These are phyloP conservation scores for Venusia cambrica DNA, from an alignment of 2,888 invertebrate species.

Conservation along the genomic window DNA sequence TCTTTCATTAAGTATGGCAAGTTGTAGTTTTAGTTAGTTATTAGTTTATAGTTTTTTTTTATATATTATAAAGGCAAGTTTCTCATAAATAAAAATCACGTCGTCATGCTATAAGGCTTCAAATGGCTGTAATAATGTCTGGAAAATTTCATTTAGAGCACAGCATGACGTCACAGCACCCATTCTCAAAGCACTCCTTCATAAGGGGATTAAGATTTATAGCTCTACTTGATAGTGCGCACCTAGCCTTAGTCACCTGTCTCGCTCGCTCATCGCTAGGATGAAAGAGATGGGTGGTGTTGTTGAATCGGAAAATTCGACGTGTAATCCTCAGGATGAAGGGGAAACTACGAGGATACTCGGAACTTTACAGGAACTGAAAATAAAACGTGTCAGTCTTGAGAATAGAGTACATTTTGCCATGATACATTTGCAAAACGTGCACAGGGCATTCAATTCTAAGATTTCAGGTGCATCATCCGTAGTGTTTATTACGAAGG, in stretches of 20 bases:
- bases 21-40: too few species aligned
- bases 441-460: conserved; percentile 1
- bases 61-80: too few species aligned
- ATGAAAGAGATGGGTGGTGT: conserved; percentile 29
- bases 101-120: conserved; percentile 4
- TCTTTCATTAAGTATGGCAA: too few species aligned
- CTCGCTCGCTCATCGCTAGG: conserved; percentile 22
- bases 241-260: conserved; percentile 24
- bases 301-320: conserved; percentile 33
- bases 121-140: conserved; percentile 7
- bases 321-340: conserved; percentile 41
- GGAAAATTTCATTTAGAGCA: conserved; percentile 35
- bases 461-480: conserved; percentile 20
- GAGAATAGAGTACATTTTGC: conserved; percentile 14
- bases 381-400: neutral
- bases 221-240: conserved; percentile 37
- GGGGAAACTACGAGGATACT: conserved; percentile 39
- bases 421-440: conserved; percentile 2
- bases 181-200: conserved; percentile 34
- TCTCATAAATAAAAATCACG: conserved; percentile 7
- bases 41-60: too few species aligned
- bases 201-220: conserved; percentile 58
- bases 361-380: conserved; percentile 1
- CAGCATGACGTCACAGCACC: conserved; percentile 47
- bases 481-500: conserved; percentile 14